phyloP scores from a whole-genome alignment of 2,113 vertebrate genomes.

The Halichoeres trimaculatus region DNA sequence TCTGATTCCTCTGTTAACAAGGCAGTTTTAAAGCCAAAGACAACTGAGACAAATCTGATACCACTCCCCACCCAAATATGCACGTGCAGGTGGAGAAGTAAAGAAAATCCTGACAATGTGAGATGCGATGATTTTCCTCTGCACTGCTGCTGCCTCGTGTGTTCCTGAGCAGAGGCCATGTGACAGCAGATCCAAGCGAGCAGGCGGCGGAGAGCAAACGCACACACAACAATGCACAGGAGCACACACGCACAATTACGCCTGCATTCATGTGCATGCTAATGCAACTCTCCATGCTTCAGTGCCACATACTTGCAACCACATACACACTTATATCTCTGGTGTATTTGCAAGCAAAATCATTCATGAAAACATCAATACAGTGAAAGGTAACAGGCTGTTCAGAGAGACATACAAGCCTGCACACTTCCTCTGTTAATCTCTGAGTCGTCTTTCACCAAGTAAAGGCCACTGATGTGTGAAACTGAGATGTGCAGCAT shows the following conservation, averaged over 20 bases:
- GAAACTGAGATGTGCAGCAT: slow-evolving; percentile 55
- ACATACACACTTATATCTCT: not conserved
- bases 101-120: slow-evolving; percentile 18
- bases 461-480: slow-evolving; percentile 50
- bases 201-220: slow-evolving; percentile 15
- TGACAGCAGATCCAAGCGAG: slow-evolving; percentile 50
- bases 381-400: not conserved
- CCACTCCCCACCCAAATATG: not conserved
- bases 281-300: slow-evolving; percentile 27
- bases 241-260: slow-evolving; percentile 29
- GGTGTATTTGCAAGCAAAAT: not conserved
- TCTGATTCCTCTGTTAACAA: not conserved
- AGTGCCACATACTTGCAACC: not conserved
- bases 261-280: slow-evolving; percentile 29
- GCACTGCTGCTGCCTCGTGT: slow-evolving; percentile 46
- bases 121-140: slow-evolving; percentile 44
- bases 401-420: not conserved
- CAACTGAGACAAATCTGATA: not conserved
- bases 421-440: not conserved
- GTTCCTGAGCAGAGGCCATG: slow-evolving; percentile 54
- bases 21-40: not conserved
- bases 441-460: slow-evolving; percentile 8
- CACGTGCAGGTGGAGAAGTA: slow-evolving; percentile 28
- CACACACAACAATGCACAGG: slow-evolving; percentile 44
- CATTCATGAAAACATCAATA: slow-evolving; percentile 12